Conservation (phyloP, 2,113 vertebrate genomes). For the Sterna hirundo region DNA sequence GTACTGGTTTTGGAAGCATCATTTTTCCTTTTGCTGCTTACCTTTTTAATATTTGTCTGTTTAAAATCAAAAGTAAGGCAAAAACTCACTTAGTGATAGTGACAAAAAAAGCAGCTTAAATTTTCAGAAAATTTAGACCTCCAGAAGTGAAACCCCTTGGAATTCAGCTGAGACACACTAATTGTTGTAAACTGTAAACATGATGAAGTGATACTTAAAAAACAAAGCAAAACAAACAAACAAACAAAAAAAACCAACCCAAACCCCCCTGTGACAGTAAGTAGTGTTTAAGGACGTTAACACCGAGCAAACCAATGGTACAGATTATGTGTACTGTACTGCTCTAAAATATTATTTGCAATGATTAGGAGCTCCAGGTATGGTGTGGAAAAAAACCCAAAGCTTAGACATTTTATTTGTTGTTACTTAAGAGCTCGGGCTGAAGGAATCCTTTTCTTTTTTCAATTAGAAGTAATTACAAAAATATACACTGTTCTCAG, state of each 20-base stretch:
- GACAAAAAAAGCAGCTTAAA: not conserved
- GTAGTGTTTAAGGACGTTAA: not conserved
- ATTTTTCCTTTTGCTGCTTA: not conserved
- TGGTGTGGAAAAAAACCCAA: not conserved
- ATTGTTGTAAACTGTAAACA: not conserved
- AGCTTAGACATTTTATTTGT: not conserved
- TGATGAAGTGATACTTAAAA: not conserved
- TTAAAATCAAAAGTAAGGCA: not conserved
- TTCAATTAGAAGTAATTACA: slow-evolving; percentile 48
- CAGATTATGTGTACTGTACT: not conserved
- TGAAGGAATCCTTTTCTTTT: not conserved
- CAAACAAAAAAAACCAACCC: not conserved
- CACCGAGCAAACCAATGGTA: not conserved
- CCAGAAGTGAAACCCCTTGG: not conserved
- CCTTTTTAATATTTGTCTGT: not conserved
- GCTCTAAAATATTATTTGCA: not conserved
- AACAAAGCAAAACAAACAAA: not conserved
- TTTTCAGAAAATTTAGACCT: not conserved
- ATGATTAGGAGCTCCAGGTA: not conserved
- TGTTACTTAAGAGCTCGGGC: not conserved
- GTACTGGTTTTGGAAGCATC: not conserved
- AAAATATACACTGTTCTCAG: slow-evolving; percentile 31
- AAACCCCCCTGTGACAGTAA: not conserved
- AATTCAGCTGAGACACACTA: not conserved
- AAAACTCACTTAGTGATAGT: not conserved